A percentile compares a stretch with the other conserved stretches of the same genome.
Conservation (phyloP, 2,113 vertebrate species). For the Saguinus imperator region DNA sequence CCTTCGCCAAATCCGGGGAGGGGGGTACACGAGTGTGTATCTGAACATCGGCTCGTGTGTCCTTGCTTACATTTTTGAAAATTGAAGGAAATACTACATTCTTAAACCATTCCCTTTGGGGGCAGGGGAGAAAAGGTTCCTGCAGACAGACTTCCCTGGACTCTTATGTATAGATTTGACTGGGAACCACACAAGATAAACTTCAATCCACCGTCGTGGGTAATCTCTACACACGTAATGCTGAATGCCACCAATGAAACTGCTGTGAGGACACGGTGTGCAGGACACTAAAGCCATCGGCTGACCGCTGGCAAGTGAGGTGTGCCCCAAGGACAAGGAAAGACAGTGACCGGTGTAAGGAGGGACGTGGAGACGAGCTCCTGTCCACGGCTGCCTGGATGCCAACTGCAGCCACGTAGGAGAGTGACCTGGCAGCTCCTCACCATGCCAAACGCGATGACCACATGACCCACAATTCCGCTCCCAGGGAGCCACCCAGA, state of each 20-base stretch:
- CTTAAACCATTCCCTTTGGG: not conserved
- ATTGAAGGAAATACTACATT: not conserved
- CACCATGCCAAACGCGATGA: fast-evolving
- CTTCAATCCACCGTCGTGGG: too few relatives aligned
- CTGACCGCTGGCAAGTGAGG: not conserved
- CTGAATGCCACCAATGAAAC: too few relatives aligned
- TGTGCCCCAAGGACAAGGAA: not conserved
- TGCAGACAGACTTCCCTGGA: not conserved
- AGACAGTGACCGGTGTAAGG: fast-evolving
- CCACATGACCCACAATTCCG: fast-evolving
- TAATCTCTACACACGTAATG: not conserved
- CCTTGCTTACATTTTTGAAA: not conserved
- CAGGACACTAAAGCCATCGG: not conserved
- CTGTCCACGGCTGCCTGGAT: fast-evolving
- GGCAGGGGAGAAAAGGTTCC: not conserved
- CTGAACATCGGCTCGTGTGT: not conserved
- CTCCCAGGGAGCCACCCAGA: fast-evolving
- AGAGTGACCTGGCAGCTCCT: fast-evolving
- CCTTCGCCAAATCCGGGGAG: not conserved
- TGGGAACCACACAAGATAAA: not conserved
- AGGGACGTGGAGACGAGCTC: fast-evolving
- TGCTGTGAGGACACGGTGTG: not conserved
- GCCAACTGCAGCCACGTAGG: fast-evolving
- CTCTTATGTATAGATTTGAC: not conserved
- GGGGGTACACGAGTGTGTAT: too few relatives aligned